phyloP scores from a whole-genome alignment of 2,113 vertebrate species.

The Ciconia boyciana region DNA sequence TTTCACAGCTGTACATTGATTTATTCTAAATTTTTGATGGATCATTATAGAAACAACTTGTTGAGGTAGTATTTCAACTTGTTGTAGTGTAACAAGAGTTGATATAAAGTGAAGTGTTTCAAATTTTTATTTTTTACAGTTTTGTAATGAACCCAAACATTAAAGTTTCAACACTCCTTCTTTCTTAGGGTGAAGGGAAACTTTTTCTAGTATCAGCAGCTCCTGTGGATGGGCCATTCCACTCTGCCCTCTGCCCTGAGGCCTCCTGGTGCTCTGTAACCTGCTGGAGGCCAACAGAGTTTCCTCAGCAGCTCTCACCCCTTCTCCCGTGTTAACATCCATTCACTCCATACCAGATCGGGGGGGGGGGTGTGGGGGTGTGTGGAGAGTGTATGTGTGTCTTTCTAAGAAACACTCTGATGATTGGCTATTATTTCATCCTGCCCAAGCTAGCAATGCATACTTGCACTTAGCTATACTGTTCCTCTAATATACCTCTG shows the following conservation, averaged over 20 bases:
- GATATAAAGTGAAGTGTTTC: not conserved
- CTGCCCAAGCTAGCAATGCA: not conserved
- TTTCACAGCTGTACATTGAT: constrained; percentile 12
- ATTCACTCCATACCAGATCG: not conserved
- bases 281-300: not conserved
- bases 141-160: not conserved
- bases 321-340: not conserved
- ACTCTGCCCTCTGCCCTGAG: not conserved
- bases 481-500: not conserved
- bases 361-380: too few species aligned
- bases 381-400: too few species aligned
- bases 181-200: not conserved
- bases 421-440: not conserved
- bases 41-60: constrained; percentile 23
- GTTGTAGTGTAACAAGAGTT: not conserved
- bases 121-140: not conserved
- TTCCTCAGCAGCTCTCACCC: not conserved
- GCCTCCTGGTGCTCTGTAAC: not conserved
- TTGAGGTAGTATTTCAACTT: not conserved
- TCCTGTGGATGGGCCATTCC: not conserved
- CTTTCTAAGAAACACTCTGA: not conserved
- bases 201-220: not conserved
- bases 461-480: not conserved
- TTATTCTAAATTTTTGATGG: constrained; percentile 12
- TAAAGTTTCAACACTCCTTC: not conserved